Base-by-base conservation (phyloP, 1,140 invertebrate genomes). In the Drosophila tani region DNA sequence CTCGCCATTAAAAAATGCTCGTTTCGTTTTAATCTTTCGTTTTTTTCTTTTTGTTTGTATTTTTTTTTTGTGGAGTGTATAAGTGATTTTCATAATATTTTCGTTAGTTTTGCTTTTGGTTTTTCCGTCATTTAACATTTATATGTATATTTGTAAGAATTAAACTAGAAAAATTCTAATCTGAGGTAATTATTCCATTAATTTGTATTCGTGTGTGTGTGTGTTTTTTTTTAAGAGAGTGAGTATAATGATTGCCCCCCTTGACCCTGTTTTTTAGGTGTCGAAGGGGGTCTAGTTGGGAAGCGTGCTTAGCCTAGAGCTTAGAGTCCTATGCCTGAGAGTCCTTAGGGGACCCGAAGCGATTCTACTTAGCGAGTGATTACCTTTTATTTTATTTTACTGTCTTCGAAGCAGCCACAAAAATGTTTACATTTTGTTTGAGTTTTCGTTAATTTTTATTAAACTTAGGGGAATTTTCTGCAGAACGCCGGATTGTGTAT, bases 161-260 rank as follows among this genome's bases (percentile, higher is more conserved):
- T 90, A 90, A 91, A 80, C 86, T 90, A 90, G 86, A 90, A 91
- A 90, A 90, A 90, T 90, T 86, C 86, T 90, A 90, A 90, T 91
- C 84, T 90, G 86, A 90, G 86, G 86, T 90, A 90, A 91, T 87
- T 90, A 91, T 90, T 90, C 85, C 85, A 82, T 90, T 90, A 90
- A 82, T 90, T 90, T 90, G 85, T 90, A 90, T 85, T 84, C 77
- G 85, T 80, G 51, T 79, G 77, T 66, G 55, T 60, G 64, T 68
- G 35, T 67, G n/a, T 75, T 55, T 47, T 59, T 24, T 65, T 53
- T 63, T 67, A 56, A 75, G 59, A 82, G 64, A 67, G 69, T 81
- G 67, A 73, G 57, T 87, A 75, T 56, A 77, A 53, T 84, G 45
- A 70, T 64, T 51, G 45, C 57, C 40, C 46, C 59, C 50, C 29